Evolutionary conservation across 2,888 invertebrate genomes (phyloP).

Genomic region (Cheilosia vernalis): DNA sequence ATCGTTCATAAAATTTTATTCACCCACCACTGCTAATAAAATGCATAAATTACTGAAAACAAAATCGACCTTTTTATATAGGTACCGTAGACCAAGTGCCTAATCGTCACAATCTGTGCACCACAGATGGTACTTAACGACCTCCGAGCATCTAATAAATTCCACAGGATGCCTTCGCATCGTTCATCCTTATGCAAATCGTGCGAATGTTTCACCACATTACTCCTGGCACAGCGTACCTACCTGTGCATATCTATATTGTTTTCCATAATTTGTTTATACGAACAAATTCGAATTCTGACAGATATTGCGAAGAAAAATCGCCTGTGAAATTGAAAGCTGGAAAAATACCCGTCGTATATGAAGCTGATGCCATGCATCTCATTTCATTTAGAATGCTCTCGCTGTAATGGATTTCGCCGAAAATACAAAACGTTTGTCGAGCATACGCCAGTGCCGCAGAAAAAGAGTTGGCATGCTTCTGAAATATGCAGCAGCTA

Average conservation of each 20-base stretch:
- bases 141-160: conserved; percentile 42
- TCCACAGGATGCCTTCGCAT: conserved; percentile 22
- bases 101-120: conserved; percentile 41
- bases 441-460: neutral
- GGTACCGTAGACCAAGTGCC: conserved; percentile 15
- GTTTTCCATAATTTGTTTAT: conserved; percentile 58
- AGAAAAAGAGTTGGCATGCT: conserved; percentile 12
- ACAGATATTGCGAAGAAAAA: conserved; percentile 47
- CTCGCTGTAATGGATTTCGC: conserved; percentile 20
- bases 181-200: conserved; percentile 48
- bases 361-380: neutral
- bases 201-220: conserved; percentile 20
- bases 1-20: conserved; percentile 22
- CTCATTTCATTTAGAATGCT: conserved; percentile 48
- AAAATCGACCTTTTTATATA: neutral
- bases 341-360: conserved; percentile 31
- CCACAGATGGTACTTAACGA: conserved; percentile 37
- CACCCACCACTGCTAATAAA: conserved; percentile 1
- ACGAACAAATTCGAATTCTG: conserved; percentile 48
- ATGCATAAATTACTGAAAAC: conserved; percentile 17
- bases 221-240: neutral
- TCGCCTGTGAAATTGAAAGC: conserved; percentile 52
- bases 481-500: conserved; percentile 26
- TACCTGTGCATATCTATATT: conserved; percentile 29
- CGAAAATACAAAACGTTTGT: conserved; percentile 1